These are phyloP conservation scores for Trichosurus vulpecula DNA, from an alignment of 2,797 vertebrate species.

Conservation along the genomic window DNA sequence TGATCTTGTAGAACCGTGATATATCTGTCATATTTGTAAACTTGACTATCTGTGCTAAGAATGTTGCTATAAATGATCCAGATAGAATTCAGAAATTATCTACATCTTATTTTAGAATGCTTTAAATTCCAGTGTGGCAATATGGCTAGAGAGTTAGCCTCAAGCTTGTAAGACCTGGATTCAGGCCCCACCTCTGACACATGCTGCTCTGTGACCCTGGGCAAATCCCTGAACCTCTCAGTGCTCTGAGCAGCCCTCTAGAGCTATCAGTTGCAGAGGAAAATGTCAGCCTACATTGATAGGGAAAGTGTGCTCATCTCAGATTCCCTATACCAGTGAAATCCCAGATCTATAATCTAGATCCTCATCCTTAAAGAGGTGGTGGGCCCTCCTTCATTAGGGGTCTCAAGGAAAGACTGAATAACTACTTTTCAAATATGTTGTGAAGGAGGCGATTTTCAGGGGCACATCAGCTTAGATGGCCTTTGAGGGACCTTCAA, in stretches of 20 bases:
- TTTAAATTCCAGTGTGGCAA: conserved; percentile 22
- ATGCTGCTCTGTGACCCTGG: neutral
- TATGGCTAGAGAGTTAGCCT: neutral
- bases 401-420: neutral
- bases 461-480: neutral
- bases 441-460: neutral
- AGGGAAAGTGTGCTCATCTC: neutral
- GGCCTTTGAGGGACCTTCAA: neutral
- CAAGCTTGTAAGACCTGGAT: neutral
- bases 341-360: neutral
- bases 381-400: neutral
- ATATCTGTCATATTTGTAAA: neutral
- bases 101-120: conserved; percentile 21
- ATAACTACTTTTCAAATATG: neutral
- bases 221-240: neutral
- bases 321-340: neutral
- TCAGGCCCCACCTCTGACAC: neutral
- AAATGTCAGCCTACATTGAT: neutral
- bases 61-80: conserved; percentile 29
- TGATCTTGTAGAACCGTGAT: conserved; percentile 52
- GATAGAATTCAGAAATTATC: conserved; percentile 16
- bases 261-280: neutral
- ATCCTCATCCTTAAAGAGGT: neutral
- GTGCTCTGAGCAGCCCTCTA: neutral
- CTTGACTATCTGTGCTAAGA: neutral